A percentile compares a stretch with the other conserved stretches of the same genome.
Evolutionary conservation across 2,113 vertebrate genomes (phyloP).

Genomic region (Cryptomyrus ogoouensis): DNA sequence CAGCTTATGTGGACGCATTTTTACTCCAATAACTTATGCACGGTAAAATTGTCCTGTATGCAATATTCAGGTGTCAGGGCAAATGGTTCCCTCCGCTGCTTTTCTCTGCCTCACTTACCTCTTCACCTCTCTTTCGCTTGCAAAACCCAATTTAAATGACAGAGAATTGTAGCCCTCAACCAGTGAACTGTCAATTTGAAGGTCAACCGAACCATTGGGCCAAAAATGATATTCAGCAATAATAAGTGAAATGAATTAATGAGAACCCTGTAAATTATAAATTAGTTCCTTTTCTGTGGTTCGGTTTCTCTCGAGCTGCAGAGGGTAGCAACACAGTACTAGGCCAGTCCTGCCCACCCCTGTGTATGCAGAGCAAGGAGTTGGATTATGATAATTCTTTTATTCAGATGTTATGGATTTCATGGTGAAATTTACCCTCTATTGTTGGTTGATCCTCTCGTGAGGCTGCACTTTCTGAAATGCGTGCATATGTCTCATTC

Average conservation of each 20-base stretch:
- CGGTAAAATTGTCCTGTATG: conserved; percentile 19
- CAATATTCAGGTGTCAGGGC: conserved; percentile 1
- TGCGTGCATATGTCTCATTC: background rate
- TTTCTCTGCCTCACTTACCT: background rate
- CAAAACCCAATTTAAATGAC: conserved; percentile 1
- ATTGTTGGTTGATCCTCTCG: background rate
- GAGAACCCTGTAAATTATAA: background rate
- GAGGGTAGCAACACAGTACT: background rate
- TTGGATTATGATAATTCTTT: background rate
- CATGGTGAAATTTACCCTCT: background rate
- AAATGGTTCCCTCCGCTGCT: background rate
- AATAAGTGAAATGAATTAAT: background rate
- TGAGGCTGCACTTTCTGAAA: background rate
- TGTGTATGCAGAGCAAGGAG: background rate
- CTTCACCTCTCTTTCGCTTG: background rate
- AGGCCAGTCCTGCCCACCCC: background rate
- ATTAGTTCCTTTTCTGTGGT: conserved; percentile 14
- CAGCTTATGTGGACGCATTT: conserved; percentile 5
- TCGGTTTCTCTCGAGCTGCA: background rate
- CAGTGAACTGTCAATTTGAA: background rate
- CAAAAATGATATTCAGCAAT: background rate
- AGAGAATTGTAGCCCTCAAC: background rate
- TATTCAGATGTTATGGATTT: background rate
- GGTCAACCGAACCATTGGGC: background rate
- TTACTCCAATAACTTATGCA: conserved; percentile 24